phyloP scores from a whole-genome alignment of 2,113 vertebrate genomes.

The Daboia siamensis region DNA sequence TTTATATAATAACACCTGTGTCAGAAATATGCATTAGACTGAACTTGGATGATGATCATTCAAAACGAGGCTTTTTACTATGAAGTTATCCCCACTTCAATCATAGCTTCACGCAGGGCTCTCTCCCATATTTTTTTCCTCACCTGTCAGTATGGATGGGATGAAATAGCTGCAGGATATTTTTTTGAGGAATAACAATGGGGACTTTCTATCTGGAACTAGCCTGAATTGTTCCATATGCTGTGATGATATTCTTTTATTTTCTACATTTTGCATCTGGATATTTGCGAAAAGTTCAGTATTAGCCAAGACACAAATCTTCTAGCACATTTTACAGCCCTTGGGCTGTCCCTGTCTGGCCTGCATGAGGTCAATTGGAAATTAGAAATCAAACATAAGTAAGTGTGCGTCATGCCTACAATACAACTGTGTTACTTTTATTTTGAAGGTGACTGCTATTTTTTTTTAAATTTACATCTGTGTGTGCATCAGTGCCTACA shows the following conservation, averaged over 20 bases:
- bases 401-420: not conserved
- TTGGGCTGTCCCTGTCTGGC: not conserved
- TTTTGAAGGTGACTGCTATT: not conserved
- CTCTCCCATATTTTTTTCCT: not conserved
- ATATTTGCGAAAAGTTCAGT: not conserved
- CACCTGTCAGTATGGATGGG: not conserved
- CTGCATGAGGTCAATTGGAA: not conserved
- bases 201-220: not conserved
- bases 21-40: not conserved
- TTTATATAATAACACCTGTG: not conserved
- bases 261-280: not conserved
- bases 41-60: not conserved
- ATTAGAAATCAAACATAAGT: not conserved
- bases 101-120: too few relatives aligned
- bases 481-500: not conserved
- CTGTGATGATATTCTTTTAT: not conserved
- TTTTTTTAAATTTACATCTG: not conserved
- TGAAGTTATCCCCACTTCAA: not conserved
- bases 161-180: not conserved
- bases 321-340: not conserved
- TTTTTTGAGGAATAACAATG: not conserved
- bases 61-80: not conserved
- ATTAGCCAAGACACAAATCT: not conserved
- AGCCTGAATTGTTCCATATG: not conserved
- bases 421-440: not conserved